Evolutionary conservation across 2,888 invertebrate genomes (phyloP).

Genomic region (Lasioglossum oenotherae): DNA sequence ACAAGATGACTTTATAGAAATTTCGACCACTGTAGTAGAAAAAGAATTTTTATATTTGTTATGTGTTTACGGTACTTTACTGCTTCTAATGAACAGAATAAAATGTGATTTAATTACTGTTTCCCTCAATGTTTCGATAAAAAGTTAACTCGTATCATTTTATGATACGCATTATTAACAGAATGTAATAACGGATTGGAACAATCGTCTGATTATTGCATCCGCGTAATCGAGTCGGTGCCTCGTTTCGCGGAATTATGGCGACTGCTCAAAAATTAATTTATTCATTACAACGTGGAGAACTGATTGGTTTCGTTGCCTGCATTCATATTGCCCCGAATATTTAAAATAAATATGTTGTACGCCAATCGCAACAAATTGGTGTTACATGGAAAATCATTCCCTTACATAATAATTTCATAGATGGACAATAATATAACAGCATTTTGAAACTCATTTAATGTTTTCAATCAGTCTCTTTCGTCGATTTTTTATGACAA

Average conservation of each 20-base stretch:
- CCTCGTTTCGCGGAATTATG: neutral
- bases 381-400: neutral
- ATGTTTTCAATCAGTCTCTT: neutral
- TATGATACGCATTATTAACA: neutral
- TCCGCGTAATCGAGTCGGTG: neutral
- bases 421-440: neutral
- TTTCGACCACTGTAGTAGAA: too few species aligned
- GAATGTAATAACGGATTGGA: slow-evolving; percentile 10
- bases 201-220: neutral
- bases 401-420: neutral
- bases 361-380: neutral
- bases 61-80: too few species aligned
- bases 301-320: neutral
- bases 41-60: too few species aligned
- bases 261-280: slow-evolving; percentile 8
- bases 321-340: neutral
- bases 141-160: neutral
- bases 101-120: neutral
- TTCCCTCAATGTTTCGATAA: neutral
- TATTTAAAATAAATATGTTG: neutral
- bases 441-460: neutral
- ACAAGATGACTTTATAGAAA: too few species aligned
- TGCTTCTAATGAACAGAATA: neutral
- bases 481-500: neutral
- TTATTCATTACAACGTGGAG: neutral